Base-by-base conservation (phyloP, 1,140 invertebrate genomes). In the Drosophila ironensis region DNA sequence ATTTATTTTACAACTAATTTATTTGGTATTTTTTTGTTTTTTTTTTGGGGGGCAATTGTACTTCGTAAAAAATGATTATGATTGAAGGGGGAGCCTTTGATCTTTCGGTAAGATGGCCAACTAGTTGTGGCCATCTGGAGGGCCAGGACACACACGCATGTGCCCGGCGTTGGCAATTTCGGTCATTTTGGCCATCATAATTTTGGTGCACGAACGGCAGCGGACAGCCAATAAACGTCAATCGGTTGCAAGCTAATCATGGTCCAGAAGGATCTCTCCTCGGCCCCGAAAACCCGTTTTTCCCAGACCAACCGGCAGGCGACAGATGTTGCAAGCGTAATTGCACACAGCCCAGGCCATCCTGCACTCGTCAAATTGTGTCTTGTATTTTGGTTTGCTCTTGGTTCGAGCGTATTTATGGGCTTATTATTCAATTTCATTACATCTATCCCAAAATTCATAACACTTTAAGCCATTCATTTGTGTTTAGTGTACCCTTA, bases 91-190 rank as follows among this genome's bases (percentile, higher is more conserved):
- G 25, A 47, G n/a, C 25, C 57, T 63, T 61, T 63, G 59, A 38
- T 61, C 24, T 22, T 22, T 22, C 20, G 20, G 14, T 63, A 33
- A 46, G 16, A 61, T 59, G 59, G 40, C 25, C 35, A 61, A 63
- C 59, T 61, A 63, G 59, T n/a, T n/a, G n/a, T 46, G 60, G 45
- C 68, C 73, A 77, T 73, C 71, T 68, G 69, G 47, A 37, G 44
- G n/a, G n/a, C n/a, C 59, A 66, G 41, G 56, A 54, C 47, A 80
- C 47, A 80, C 74, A 80, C 75, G 76, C 75, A 74, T 51, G 40
- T 41, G n/a, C n/a, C n/a, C n/a, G n/a, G n/a, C n/a, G 33, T 37
- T 14, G 12, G 24, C 67, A 47, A 46, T n/a, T n/a, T n/a, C n/a
- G n/a, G 42, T 24, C 64, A 78, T 74, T 74, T 78, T 80, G 61